A percentile compares a stretch with the other conserved stretches of the same genome.
phyloP scores from a whole-genome alignment of 2,797 vertebrate genomes.

The Scleropages formosus region DNA sequence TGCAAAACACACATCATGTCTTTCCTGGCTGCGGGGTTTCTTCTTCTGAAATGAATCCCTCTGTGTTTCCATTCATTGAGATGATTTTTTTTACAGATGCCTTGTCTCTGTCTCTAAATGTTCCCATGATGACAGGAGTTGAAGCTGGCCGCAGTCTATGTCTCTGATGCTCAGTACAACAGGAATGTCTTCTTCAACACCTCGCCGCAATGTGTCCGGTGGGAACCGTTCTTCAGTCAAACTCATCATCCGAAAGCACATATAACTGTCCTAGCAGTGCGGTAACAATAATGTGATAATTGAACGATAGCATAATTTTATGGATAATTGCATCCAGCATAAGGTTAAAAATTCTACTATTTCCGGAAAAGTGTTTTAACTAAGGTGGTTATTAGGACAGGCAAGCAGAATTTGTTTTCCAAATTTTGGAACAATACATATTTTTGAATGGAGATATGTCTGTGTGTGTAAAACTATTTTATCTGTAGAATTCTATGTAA shows the following conservation, averaged over 20 bases:
- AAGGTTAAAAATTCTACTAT: too few species aligned
- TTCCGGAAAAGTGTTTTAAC: neutral
- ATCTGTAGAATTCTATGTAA: too few species aligned
- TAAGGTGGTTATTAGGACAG: neutral
- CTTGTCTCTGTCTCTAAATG: too few species aligned
- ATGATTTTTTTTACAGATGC: slow-evolving; percentile 4
- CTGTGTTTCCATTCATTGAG: neutral
- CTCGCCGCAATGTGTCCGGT: slow-evolving; percentile 81
- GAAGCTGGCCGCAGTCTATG: slow-evolving; percentile 80
- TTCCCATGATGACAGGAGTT: slow-evolving; percentile 63
- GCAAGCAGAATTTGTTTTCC: too few species aligned
- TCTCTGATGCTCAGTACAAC: slow-evolving; percentile 90
- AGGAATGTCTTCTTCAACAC: slow-evolving; percentile 85
- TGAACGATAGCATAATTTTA: too few species aligned
- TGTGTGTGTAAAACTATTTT: too few species aligned
- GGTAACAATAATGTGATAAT: too few species aligned
- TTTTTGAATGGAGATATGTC: too few species aligned
- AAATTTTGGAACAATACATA: too few species aligned
- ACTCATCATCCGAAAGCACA: neutral
- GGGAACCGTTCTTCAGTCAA: slow-evolving; percentile 25
- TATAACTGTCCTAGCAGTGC: too few species aligned
- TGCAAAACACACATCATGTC: neutral
- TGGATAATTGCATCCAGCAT: too few species aligned
- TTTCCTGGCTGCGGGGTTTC: neutral
- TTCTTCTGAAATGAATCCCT: neutral